A percentile compares a stretch with the other conserved stretches of the same genome.
phyloP scores from a whole-genome alignment of 2,797 vertebrate genomes.

The Lates japonicus region DNA sequence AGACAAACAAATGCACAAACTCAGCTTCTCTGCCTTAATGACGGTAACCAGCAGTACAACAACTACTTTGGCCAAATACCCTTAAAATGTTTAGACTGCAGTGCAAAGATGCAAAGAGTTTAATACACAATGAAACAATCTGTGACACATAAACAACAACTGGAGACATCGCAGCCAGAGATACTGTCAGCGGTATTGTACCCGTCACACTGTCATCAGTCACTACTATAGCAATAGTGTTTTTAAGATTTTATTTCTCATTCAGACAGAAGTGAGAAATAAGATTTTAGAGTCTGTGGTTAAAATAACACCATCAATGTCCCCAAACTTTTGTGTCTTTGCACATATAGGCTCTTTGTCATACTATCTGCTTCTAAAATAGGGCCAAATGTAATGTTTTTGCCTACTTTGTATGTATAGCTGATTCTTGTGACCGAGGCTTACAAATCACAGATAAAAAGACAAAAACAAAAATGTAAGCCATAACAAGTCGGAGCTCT shows the following conservation, averaged over 20 bases:
- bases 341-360: conserved; percentile 8
- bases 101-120: conserved; percentile 57
- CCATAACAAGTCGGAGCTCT: conserved; percentile 31
- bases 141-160: conserved; percentile 39
- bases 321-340: conserved; percentile 28
- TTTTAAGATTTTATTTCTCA: conserved; percentile 16
- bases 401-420: conserved; percentile 2
- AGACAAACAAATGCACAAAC: conserved; percentile 51
- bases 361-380: conserved; percentile 43
- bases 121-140: conserved; percentile 23
- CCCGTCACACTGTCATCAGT: conserved; percentile 22
- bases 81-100: conserved; percentile 42
- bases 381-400: conserved; percentile 11
- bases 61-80: conserved; percentile 41
- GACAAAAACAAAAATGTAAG: conserved; percentile 27
- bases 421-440: conserved; percentile 13
- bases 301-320: conserved; percentile 14
- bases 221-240: neutral
- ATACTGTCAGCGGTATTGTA: conserved; percentile 13
- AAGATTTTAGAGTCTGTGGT: neutral
- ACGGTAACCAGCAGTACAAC: conserved; percentile 26
- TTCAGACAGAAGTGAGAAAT: conserved; percentile 8
- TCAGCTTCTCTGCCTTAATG: conserved; percentile 26
- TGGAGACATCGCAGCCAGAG: conserved; percentile 21
- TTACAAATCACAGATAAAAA: conserved; percentile 40